These are phyloP conservation scores for Hypsopygia costalis DNA, from an alignment of 2,888 invertebrate genomes.

Conservation along the genomic window DNA sequence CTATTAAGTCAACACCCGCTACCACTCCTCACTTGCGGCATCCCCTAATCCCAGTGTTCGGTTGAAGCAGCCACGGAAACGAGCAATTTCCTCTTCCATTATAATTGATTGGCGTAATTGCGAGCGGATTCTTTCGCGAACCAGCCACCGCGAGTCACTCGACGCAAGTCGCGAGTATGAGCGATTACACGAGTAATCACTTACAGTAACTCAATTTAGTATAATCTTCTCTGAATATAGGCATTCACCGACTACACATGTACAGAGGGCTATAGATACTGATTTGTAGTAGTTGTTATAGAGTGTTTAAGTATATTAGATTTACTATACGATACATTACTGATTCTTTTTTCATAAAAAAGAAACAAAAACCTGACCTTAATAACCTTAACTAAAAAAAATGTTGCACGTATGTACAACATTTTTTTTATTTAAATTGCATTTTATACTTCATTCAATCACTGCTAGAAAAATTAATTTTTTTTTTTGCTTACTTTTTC, in stretches of 20 bases:
- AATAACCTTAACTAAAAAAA: too few species aligned
- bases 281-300: too few species aligned
- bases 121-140: constrained; percentile 60
- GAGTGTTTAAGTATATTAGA: too few species aligned
- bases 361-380: too few species aligned
- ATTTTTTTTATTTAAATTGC: too few species aligned
- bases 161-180: neutral
- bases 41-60: constrained; percentile 34
- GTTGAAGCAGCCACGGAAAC: constrained; percentile 62
- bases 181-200: neutral
- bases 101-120: constrained; percentile 77
- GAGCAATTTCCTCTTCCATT: constrained; percentile 73
- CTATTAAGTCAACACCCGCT: constrained; percentile 5
- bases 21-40: constrained; percentile 18
- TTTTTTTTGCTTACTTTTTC: too few species aligned
- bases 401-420: too few species aligned
- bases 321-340: too few species aligned
- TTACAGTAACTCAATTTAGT: neutral
- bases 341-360: too few species aligned
- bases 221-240: neutral
- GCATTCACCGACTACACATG: neutral
- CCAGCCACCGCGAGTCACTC: neutral
- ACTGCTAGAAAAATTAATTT: too few species aligned
- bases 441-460: too few species aligned
- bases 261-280: too few species aligned